phyloP scores from a whole-genome alignment of 2,888 invertebrate genomes.

The Drosophila kokeensis region DNA sequence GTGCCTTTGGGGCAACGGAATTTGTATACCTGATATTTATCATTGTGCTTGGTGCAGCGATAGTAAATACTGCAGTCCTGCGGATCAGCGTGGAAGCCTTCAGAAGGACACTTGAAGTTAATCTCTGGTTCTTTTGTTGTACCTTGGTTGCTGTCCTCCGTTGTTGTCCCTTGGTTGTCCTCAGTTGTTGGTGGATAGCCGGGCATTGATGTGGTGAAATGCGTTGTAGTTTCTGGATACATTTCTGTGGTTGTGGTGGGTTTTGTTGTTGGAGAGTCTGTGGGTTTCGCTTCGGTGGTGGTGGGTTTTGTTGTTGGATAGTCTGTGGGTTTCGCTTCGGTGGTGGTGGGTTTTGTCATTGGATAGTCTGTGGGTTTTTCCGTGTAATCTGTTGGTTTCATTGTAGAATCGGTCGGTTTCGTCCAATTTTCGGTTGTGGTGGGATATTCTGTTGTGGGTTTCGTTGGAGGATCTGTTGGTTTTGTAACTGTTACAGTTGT shows the following conservation, averaged over 20 bases:
- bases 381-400: conserved; percentile 31
- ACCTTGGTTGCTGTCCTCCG: conserved; percentile 42
- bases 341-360: conserved; percentile 26
- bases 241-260: conserved; percentile 36
- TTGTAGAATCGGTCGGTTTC: conserved; percentile 23
- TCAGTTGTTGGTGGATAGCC: conserved; percentile 56
- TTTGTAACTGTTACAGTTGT: conserved; percentile 33
- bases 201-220: conserved; percentile 45
- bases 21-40: conserved; percentile 85
- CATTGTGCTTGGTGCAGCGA: conserved; percentile 85
- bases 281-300: conserved; percentile 32
- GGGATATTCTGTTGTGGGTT: conserved; percentile 5
- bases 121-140: conserved; percentile 62
- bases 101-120: conserved; percentile 81
- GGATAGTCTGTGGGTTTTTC: conserved; percentile 41
- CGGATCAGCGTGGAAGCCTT: conserved; percentile 85
- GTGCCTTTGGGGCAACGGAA: conserved; percentile 87
- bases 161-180: conserved; percentile 42
- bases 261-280: conserved; percentile 33
- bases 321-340: conserved; percentile 33
- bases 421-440: conserved; percentile 18
- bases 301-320: conserved; percentile 12
- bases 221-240: conserved; percentile 36
- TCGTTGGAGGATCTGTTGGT: conserved; percentile 29
- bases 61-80: conserved; percentile 87